A percentile compares a stretch with the other conserved stretches of the same genome.
Conservation (phyloP, 2,888 invertebrate genomes). For the Anodontia alba region DNA sequence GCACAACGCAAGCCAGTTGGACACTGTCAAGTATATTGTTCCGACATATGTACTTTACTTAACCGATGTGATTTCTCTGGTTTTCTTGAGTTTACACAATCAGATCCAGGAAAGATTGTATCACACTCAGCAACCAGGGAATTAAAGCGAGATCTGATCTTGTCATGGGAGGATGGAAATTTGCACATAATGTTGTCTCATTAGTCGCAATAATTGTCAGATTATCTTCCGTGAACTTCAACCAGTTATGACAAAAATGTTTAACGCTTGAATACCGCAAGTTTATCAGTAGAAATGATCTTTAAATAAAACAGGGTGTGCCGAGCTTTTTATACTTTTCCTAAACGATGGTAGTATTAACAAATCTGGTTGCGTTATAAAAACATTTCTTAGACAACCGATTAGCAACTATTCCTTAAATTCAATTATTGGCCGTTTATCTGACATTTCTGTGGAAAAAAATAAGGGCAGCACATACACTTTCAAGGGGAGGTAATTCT, state of each 20-base stretch:
- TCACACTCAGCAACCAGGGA: background rate
- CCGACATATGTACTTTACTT: too few relatives aligned
- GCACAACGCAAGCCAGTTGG: too few relatives aligned
- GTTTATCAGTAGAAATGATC: background rate
- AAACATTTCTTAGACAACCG: too few relatives aligned
- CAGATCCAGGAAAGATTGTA: background rate
- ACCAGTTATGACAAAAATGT: background rate
- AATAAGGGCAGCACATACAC: too few relatives aligned
- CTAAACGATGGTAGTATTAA: too few relatives aligned
- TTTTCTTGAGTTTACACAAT: background rate
- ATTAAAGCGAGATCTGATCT: background rate
- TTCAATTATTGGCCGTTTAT: too few relatives aligned
- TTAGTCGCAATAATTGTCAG: constrained; percentile 5
- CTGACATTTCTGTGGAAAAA: too few relatives aligned
- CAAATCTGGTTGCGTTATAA: too few relatives aligned
- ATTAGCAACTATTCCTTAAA: too few relatives aligned
- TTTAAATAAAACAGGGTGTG: background rate
- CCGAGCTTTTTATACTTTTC: too few relatives aligned
- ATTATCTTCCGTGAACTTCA: constrained; percentile 7
- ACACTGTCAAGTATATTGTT: too few relatives aligned
- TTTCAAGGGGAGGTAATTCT: too few relatives aligned
- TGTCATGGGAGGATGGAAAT: constrained; percentile 16
- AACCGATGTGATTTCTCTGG: background rate
- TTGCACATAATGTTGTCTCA: background rate
- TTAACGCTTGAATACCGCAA: background rate